phyloP scores from a whole-genome alignment of 2,888 invertebrate species.

The Drosophila melanosoma region DNA sequence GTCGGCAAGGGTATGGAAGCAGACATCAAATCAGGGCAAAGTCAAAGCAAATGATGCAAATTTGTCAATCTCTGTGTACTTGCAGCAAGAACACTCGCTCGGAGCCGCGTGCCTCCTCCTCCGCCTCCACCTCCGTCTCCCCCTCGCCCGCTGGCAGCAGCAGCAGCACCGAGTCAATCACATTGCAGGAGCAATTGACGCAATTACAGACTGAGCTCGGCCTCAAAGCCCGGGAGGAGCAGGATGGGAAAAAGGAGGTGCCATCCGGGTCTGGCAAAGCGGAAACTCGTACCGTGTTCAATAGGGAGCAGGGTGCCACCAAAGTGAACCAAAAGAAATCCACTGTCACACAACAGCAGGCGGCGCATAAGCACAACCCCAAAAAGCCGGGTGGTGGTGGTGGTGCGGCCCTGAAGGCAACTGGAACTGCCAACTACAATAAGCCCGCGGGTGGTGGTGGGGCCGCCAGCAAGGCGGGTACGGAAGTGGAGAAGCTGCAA shows the following conservation, averaged over 20 bases:
- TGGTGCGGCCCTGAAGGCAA: slow-evolving; percentile 76
- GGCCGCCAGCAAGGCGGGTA: slow-evolving; percentile 43
- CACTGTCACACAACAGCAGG: slow-evolving; percentile 50
- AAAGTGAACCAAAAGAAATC: slow-evolving; percentile 75
- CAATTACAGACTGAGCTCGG: slow-evolving; percentile 75
- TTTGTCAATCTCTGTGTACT: slow-evolving; percentile 46
- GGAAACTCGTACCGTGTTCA: slow-evolving; percentile 72
- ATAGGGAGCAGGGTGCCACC: slow-evolving; percentile 38
- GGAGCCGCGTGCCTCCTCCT: slow-evolving; percentile 65
- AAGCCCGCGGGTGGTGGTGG: slow-evolving; percentile 63
- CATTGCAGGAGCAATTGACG: slow-evolving; percentile 84
- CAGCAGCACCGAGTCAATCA: slow-evolving; percentile 61
- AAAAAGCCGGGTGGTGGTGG: slow-evolving; percentile 65
- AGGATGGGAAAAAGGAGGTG: slow-evolving; percentile 31
- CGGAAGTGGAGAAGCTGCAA: slow-evolving; percentile 83
- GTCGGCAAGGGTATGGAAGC: neutral
- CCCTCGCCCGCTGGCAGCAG: slow-evolving; percentile 29
- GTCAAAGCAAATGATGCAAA: slow-evolving; percentile 60
- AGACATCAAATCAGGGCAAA: slow-evolving; percentile 17
- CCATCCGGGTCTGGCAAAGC: slow-evolving; percentile 51
- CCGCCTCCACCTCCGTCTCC: neutral
- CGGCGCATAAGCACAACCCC: slow-evolving; percentile 77
- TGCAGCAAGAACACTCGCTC: slow-evolving; percentile 83
- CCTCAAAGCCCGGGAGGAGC: slow-evolving; percentile 62
- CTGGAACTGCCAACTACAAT: slow-evolving; percentile 74